Evolutionary conservation across 2,113 vertebrate species (phyloP).

Genomic region (Hipposideros armiger): DNA sequence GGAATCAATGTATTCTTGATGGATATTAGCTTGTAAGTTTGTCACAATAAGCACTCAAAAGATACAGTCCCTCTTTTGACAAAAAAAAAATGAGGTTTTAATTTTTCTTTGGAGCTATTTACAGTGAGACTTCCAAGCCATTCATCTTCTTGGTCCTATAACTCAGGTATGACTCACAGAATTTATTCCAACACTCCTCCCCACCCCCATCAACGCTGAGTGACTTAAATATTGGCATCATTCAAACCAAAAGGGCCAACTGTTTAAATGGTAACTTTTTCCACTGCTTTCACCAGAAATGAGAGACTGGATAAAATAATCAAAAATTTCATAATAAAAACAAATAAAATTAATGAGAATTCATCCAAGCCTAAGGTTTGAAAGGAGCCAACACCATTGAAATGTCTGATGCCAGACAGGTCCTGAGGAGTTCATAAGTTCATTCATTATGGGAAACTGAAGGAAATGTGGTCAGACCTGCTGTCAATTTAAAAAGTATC

Average conservation of each 20-base stretch:
- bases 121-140: background rate
- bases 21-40: background rate
- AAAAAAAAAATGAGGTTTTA: slow-evolving; percentile 1
- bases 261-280: background rate
- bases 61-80: background rate
- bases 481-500: slow-evolving; percentile 84
- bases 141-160: background rate
- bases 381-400: slow-evolving; percentile 81
- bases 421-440: slow-evolving; percentile 82
- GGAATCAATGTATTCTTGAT: slow-evolving; percentile 17
- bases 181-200: background rate
- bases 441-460: slow-evolving; percentile 77
- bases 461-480: slow-evolving; percentile 84
- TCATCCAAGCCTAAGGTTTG: slow-evolving; percentile 71
- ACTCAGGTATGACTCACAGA: background rate
- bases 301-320: slow-evolving; percentile 67
- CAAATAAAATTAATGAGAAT: slow-evolving; percentile 83
- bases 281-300: background rate
- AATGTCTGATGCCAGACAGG: slow-evolving; percentile 81
- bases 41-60: background rate
- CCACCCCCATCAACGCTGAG: background rate
- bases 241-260: background rate
- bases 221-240: background rate
- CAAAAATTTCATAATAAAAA: slow-evolving; percentile 76
- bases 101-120: slow-evolving; percentile 31